Conservation (phyloP, 2,888 invertebrate species). For the Ophioninae sp. region DNA sequence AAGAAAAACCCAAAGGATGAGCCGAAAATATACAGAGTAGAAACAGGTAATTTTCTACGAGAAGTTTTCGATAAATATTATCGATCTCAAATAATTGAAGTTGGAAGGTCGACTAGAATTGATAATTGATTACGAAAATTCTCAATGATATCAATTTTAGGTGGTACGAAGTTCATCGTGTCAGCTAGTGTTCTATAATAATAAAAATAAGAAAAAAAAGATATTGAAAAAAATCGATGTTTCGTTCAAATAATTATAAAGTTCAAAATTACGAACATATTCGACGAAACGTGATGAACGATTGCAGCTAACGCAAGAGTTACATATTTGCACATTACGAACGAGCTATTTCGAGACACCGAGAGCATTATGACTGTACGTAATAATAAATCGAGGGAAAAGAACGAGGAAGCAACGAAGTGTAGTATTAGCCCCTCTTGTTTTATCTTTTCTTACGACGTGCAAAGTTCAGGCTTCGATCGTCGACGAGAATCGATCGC, state of each 20-base stretch:
- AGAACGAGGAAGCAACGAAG: slow-evolving; percentile 17
- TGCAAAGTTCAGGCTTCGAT: slow-evolving; percentile 31
- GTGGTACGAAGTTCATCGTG: no score
- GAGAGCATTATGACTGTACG: slow-evolving; percentile 21
- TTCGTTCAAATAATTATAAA: background rate
- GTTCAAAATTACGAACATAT: background rate
- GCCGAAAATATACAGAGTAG: no score
- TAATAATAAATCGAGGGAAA: slow-evolving; percentile 24
- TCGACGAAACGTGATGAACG: background rate
- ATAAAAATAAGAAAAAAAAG: no score
- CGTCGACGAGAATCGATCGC: background rate
- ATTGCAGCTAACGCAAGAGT: background rate
- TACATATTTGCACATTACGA: background rate
- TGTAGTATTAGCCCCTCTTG: slow-evolving; percentile 10
- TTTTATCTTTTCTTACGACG: slow-evolving; percentile 44
- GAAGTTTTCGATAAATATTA: no score
- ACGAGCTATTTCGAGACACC: slow-evolving; percentile 42
- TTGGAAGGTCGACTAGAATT: no score
- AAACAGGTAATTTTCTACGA: no score
- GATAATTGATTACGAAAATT: no score
- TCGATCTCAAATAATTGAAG: no score
- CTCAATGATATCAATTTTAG: no score
- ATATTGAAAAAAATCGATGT: no score
- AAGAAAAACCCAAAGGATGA: no score
- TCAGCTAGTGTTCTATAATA: no score